Evolutionary conservation across 64 coral and sea anemone species (phyloP).

Genomic region (Porites australiensis): DNA sequence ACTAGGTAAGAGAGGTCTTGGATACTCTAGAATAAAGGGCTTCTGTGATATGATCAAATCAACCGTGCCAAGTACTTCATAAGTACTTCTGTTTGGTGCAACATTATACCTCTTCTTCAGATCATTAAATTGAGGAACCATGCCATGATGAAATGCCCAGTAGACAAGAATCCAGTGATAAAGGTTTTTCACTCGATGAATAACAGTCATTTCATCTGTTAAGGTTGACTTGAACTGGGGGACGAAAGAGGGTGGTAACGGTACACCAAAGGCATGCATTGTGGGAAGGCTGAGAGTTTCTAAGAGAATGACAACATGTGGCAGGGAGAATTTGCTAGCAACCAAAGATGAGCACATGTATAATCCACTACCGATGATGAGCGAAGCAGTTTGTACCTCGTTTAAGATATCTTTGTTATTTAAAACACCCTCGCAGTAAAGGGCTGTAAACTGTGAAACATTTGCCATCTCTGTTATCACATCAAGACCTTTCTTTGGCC

Average conservation of each 20-base stretch:
- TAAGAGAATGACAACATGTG: neutral
- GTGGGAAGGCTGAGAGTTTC: neutral
- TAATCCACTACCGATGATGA: constrained; percentile 24
- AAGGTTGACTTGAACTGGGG: neutral
- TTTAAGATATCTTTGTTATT: neutral
- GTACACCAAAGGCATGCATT: neutral
- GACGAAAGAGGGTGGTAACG: neutral
- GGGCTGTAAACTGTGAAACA: neutral
- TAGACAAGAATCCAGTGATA: neutral
- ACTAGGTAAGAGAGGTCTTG: neutral
- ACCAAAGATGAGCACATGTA: constrained; percentile 24
- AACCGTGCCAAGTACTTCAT: neutral
- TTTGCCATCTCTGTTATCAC: neutral
- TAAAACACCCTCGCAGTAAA: constrained; percentile 13
- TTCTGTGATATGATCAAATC: neutral
- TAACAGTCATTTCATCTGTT: neutral
- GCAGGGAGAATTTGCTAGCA: constrained; percentile 37
- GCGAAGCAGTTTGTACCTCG: neutral
- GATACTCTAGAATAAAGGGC: neutral
- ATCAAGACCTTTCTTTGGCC: neutral
- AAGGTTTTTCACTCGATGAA: neutral
- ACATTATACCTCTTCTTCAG: neutral
- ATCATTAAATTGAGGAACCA: neutral
- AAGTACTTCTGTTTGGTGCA: neutral
- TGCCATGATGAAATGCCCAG: neutral